Evolutionary conservation across 2,113 vertebrate genomes (phyloP).

Genomic region (Carollia perspicillata): DNA sequence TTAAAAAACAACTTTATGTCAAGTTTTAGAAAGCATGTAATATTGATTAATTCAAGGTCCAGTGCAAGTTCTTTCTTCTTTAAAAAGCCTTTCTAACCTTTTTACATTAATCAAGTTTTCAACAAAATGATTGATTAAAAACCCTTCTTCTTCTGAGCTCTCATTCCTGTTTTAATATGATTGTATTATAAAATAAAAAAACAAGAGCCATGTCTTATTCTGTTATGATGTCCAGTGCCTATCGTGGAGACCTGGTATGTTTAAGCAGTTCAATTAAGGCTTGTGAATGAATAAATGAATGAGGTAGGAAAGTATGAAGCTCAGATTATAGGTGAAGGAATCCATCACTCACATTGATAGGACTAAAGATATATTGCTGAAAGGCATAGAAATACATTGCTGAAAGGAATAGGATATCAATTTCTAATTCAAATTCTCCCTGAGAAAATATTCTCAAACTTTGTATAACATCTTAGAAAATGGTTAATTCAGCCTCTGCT

Average conservation of each 20-base stretch:
- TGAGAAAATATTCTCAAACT: neutral
- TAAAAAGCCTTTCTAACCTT: neutral
- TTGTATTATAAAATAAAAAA: neutral
- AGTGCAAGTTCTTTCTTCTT: neutral
- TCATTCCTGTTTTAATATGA: neutral
- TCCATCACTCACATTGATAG: neutral
- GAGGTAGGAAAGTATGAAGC: neutral
- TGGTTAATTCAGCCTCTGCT: neutral
- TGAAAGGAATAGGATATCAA: neutral
- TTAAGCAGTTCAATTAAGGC: neutral
- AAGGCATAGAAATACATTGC: neutral
- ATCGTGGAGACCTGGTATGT: neutral
- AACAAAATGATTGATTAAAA: slow-evolving; percentile 26
- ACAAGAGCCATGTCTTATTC: neutral
- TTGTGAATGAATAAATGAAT: neutral
- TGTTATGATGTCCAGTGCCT: neutral
- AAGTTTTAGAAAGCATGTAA: slow-evolving; percentile 27
- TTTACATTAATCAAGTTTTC: slow-evolving; percentile 14
- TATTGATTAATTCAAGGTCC: slow-evolving; percentile 13
- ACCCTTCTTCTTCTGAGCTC: neutral
- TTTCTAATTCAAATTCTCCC: neutral
- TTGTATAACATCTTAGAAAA: neutral
- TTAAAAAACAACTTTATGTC: slow-evolving; percentile 32
- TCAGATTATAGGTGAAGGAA: neutral
- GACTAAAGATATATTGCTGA: neutral